Evolutionary conservation across 2,113 vertebrate genomes (phyloP).

Genomic region (Cottus gobio): DNA sequence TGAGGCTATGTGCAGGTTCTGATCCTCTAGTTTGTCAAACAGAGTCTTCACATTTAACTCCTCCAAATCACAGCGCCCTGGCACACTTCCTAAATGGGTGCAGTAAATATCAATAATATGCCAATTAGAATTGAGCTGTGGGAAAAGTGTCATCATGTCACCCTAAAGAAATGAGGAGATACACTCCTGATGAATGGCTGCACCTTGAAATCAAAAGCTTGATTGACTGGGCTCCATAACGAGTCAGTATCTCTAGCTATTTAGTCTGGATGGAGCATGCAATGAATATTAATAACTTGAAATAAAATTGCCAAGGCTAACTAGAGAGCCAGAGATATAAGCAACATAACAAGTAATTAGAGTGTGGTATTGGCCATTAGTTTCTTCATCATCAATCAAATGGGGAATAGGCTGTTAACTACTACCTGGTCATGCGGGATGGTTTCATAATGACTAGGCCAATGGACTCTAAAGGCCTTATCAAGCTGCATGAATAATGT

Average conservation of each 20-base stretch:
- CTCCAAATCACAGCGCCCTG: constrained; percentile 79
- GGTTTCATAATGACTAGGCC: constrained; percentile 49
- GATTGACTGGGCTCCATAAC: constrained; percentile 15
- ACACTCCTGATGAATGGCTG: background rate
- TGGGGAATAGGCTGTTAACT: constrained; percentile 39
- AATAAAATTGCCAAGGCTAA: constrained; percentile 32
- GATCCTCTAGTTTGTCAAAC: constrained; percentile 94
- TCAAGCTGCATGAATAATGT: constrained; percentile 63
- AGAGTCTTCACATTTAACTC: constrained; percentile 92
- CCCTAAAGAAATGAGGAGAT: constrained; percentile 6
- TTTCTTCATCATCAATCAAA: constrained; percentile 61
- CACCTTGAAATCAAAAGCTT: constrained; percentile 23
- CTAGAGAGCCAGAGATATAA: constrained; percentile 40
- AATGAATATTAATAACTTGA: constrained; percentile 37
- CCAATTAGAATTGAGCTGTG: background rate
- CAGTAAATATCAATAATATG: background rate
- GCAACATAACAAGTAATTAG: constrained; percentile 42
- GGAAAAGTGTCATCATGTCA: background rate
- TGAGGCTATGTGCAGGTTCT: constrained; percentile 90
- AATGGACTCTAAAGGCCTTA: constrained; percentile 49
- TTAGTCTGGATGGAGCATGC: background rate
- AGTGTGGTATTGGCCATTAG: constrained; percentile 60
- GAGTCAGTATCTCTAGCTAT: constrained; percentile 13
- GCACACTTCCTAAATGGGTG: constrained; percentile 68
- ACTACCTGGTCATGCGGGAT: constrained; percentile 53